phyloP scores from a whole-genome alignment of 1,140 invertebrate genomes.

The Hylyphantes graminicola region DNA sequence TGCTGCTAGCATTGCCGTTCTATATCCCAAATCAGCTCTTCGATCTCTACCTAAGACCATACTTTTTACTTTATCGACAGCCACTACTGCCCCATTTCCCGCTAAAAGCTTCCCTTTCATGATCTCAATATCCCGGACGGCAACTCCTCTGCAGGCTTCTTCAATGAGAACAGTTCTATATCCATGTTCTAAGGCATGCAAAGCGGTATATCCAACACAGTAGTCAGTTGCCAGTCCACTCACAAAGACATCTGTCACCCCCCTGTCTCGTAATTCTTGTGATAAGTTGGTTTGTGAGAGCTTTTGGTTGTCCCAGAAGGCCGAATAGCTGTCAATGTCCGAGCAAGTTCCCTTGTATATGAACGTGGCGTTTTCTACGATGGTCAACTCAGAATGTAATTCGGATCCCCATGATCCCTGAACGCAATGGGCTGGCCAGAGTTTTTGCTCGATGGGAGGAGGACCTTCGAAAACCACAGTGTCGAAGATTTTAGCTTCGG shows the following conservation, averaged over 20 bases:
- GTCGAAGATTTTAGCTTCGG: slow-evolving; percentile 86
- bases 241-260: slow-evolving; percentile 92
- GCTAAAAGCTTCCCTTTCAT: slow-evolving; percentile 80
- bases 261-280: slow-evolving; percentile 80
- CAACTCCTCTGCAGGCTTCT: slow-evolving; percentile 90
- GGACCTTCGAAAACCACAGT: slow-evolving; percentile 91
- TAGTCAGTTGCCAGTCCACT: slow-evolving; percentile 97
- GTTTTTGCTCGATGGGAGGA: slow-evolving; percentile 80
- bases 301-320: slow-evolving; percentile 97
- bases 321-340: slow-evolving; percentile 96
- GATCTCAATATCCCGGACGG: slow-evolving; percentile 83
- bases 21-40: slow-evolving; percentile 86
- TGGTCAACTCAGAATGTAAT: slow-evolving; percentile 90
- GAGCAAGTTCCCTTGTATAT: slow-evolving; percentile 79
- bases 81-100: slow-evolving; percentile 82
- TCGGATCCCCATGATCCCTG: slow-evolving; percentile 95
- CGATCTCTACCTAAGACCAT: slow-evolving; percentile 89
- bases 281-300: slow-evolving; percentile 87
- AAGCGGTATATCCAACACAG: slow-evolving; percentile 76
- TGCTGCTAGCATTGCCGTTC: slow-evolving; percentile 66
- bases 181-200: slow-evolving; percentile 78
- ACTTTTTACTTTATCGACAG: slow-evolving; percentile 76
- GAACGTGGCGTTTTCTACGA: slow-evolving; percentile 66
- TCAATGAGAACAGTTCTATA: slow-evolving; percentile 91
- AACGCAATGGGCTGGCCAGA: slow-evolving; percentile 96